Base-by-base conservation (phyloP, 2,113 vertebrate genomes). In the Anoplopoma fimbria region DNA sequence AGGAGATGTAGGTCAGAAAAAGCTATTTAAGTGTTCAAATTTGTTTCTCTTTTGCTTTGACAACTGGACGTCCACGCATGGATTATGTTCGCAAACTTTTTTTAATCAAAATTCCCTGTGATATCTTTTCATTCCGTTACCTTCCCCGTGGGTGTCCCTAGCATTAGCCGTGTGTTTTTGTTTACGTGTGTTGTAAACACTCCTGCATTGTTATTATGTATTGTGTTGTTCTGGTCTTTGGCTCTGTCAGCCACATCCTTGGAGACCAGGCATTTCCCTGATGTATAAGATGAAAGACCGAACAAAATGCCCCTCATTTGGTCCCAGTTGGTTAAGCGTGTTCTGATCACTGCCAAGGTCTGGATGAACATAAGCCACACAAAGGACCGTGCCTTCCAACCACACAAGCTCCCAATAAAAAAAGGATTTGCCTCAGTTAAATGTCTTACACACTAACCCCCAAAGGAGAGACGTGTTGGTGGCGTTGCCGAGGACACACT, bases 291-390 rank as follows among this genome's bases (percentile, higher is more conserved):
- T 95, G 86, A 95, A 95, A 94, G 93, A 92, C 88, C 12, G 86
- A 90, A 83, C 77, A 83, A 90, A 93, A 93, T 89, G 90, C 93
- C 92, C 92, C 93, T 94, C 81, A 55, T 87, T 88, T 90, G 91
- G 91, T 95, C 94, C 94, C 95, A 95, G 94, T 93, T 94, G 95
- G 93, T 92, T 94, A 91, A 93, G 92, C 89, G 93, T 83, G 91
- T 93, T 90, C 91, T 89, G 91, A 93, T 95, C 93, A 93, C 92
- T 94, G 93, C 91, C 93, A 95, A 94, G 94, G 93, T 92, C 93
- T 93, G 87, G 80, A 87, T 90, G 91, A 95, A 84, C 88, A 87
- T 57, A 74, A 90, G 89, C 84, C 89, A 77, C 91, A 92, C 89
- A 87, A 87, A 93, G 87, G 88, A 74, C 89, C 51, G 71, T 91